Evolutionary conservation across 2,113 vertebrate genomes (phyloP).

Genomic region (Oreochromis tanganicae): DNA sequence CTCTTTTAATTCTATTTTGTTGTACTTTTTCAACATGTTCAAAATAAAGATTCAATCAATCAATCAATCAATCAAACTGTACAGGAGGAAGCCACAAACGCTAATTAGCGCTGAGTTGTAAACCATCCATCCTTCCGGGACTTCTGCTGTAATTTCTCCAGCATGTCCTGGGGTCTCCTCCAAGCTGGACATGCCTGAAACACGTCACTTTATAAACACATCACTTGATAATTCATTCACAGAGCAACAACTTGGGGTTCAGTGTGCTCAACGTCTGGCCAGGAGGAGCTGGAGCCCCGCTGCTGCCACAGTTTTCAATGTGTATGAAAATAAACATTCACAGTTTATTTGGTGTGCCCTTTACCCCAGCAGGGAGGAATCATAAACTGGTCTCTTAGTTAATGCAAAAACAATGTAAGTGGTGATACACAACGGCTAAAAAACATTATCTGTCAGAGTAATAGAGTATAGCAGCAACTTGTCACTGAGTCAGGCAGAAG

Average conservation of each 20-base stretch:
- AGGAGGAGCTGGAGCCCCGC: background rate
- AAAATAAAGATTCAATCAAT: too few species aligned
- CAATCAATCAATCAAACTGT: too few species aligned
- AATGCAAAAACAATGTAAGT: background rate
- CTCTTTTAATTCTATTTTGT: too few species aligned
- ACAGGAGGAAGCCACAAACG: background rate
- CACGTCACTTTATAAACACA: background rate
- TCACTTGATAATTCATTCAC: background rate
- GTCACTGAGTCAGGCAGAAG: background rate
- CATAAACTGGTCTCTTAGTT: background rate
- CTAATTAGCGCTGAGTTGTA: background rate
- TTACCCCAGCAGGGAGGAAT: background rate
- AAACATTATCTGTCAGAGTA: rapidly evolving
- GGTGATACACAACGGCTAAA: background rate
- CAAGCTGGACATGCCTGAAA: background rate
- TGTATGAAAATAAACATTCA: background rate
- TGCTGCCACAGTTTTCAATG: rapidly evolving
- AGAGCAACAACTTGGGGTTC: background rate
- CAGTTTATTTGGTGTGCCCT: background rate
- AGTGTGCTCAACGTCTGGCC: background rate
- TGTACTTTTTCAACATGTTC: too few species aligned
- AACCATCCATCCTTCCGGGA: background rate
- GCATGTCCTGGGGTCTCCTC: background rate
- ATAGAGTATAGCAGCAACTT: rapidly evolving
- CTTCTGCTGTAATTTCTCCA: background rate